These are phyloP conservation scores for Samia ricini DNA, from an alignment of 1,140 invertebrate species.

Conservation along the genomic window DNA sequence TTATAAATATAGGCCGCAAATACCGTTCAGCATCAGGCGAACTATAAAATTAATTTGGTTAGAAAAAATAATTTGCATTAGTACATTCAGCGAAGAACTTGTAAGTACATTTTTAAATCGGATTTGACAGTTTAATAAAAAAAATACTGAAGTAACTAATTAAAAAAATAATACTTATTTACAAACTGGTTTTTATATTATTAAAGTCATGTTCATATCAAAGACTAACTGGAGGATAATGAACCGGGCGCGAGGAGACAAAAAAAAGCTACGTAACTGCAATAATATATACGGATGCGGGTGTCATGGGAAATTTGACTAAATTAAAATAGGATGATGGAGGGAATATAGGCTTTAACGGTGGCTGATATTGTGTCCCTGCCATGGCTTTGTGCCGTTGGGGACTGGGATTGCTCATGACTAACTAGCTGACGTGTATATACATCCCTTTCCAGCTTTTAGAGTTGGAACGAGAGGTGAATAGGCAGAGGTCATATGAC, in stretches of 20 bases:
- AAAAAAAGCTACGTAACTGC: conserved; percentile 3
- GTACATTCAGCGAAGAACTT: too few relatives aligned
- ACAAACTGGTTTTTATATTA: too few relatives aligned
- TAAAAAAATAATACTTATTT: too few relatives aligned
- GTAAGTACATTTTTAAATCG: too few relatives aligned
- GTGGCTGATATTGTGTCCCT: conserved; percentile 38
- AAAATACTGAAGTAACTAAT: too few relatives aligned
- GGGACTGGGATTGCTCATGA: conserved; percentile 43
- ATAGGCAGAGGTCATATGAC: conserved; percentile 40
- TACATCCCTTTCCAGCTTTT: conserved; percentile 30
- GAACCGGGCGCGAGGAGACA: neutral
- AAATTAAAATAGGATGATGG: conserved; percentile 77
- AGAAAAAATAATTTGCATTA: too few relatives aligned
- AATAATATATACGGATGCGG: conserved; percentile 37
- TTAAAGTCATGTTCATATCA: neutral
- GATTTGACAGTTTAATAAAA: too few relatives aligned
- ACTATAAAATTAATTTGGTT: too few relatives aligned
- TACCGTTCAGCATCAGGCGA: too few relatives aligned
- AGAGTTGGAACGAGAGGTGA: conserved; percentile 32
- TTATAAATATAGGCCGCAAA: too few relatives aligned
- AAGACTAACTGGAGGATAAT: neutral
- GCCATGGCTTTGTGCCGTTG: conserved; percentile 53
- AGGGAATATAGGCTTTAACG: conserved; percentile 65
- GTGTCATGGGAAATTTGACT: conserved; percentile 76
- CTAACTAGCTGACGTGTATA: conserved; percentile 61